Evolutionary conservation across 2,888 invertebrate species (phyloP), one percentile per base, ranked within the genome.

Genomic region (Trichopria drosophilae): DNA sequence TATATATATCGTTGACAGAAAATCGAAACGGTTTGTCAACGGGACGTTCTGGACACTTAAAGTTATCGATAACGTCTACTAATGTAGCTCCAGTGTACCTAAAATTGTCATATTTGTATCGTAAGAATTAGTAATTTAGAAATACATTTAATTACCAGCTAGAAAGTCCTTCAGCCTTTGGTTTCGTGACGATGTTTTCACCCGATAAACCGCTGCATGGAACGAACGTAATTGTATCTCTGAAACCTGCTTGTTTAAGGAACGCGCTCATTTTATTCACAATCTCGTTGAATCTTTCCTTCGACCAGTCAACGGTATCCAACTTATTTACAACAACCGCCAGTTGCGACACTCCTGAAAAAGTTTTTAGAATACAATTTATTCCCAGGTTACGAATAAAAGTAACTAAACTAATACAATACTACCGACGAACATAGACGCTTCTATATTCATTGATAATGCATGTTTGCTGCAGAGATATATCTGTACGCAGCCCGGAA

Each of bases 171-270:
- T 80, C 78, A 68, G 86, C 86, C 28, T 80, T 81, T 1, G 90
- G 83, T 41, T 82, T 75, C 53, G 84, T 81, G 0, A 85, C 83
- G 46, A 96, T 80, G 79, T 99, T 99, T 72, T 94, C 92, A 7
- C 99, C 99, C 1, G 87, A 89, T n/a, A 99, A 78, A 3, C 99
- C 99, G 59, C 95, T 95, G 69, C 96, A 95, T 3, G 99, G 98
- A 12, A 98, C 88, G 76, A 87, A 98, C 2, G 84, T 84, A 1
- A 96, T 85, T 72, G 93, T 91, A 22, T 95, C 93, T 69, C 89
- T 88, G 71, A 90, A 97, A 1, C 96, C 96, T 13, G 90, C 93
- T 76, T 93, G 92, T 75, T 90, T 93, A 18, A 98, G 76, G 66
- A 95, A 94, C 7, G 78, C 72, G 62, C 85, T 86, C 36, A 98